Conservation (phyloP, 2,888 invertebrate genomes). For the Amblyteles armatorius region DNA sequence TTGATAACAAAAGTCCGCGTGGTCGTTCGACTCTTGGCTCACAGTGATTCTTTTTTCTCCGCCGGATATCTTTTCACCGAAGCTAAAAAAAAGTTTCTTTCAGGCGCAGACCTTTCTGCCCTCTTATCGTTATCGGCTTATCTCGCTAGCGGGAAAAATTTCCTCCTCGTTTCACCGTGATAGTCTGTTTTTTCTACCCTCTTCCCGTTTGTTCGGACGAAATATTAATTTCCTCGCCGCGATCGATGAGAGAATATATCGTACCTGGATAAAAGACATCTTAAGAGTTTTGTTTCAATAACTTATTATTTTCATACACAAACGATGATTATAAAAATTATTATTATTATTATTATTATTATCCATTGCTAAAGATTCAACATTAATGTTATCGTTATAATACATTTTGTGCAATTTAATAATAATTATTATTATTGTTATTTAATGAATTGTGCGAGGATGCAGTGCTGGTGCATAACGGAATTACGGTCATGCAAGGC, state of each 20-base stretch:
- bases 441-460: slow-evolving; percentile 38
- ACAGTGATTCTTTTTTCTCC: slow-evolving; percentile 11
- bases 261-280: not conserved
- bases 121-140: slow-evolving; percentile 2
- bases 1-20: not conserved
- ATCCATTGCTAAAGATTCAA: not conserved
- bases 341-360: slow-evolving; percentile 11
- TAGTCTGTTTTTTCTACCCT: not conserved
- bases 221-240: not conserved
- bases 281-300: not conserved
- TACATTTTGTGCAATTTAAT: slow-evolving; percentile 50
- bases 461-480: slow-evolving; percentile 66
- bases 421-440: not conserved
- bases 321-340: slow-evolving; percentile 21
- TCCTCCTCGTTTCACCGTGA: not conserved
- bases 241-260: not conserved
- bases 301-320: not conserved
- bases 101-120: not conserved
- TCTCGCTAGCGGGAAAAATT: slow-evolving; percentile 21
- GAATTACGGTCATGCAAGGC: slow-evolving; percentile 67
- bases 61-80: slow-evolving; percentile 42
- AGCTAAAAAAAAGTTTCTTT: slow-evolving; percentile 30
- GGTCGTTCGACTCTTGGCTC: not conserved
- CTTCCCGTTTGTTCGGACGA: not conserved
- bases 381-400: slow-evolving; percentile 24